Evolutionary conservation across 1,140 invertebrate genomes (phyloP), one percentile per base, ranked within the genome.

Genomic region (Pygmarrhopalites habei): DNA sequence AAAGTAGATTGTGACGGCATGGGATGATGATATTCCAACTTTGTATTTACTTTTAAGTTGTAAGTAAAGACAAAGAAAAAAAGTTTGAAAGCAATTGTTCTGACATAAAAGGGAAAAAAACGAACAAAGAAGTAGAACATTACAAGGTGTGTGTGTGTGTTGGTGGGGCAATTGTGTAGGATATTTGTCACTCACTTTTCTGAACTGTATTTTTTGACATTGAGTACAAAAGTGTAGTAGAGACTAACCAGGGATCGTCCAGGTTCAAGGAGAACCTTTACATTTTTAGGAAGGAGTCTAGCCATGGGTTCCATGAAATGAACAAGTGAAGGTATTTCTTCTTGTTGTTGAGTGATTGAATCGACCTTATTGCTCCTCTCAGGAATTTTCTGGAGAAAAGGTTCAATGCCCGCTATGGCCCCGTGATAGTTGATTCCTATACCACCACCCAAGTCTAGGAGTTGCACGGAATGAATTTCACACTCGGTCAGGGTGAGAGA

Each of bases 361-460:
- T 15, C 61, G 64, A 46, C 26, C 19, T 39, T 49, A 46, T 15
- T 32, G 29, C 19, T 60, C 39, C 15, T 52, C 25, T 39, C 44
- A 10, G 32, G 28, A 23, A 41, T 32, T 10, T 14, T 15, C 41
- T 25, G 7, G 21, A 49, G 44, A 21, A 56, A 55, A 51, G 72
- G 67, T 52, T 49, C n/a, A 52, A 64, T 41, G 39, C 66, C 55
- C 7, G 61, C 58, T 4, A 58, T 21, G 3, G 30, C 23, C 26
- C 51, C n/a, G 56, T 66, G 26, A 43, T 78, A 77, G 58, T 73
- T 67, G 15, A 77, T 75, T 10, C 72, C 76, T 23, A 79, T 68
- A 17, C 77, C 77, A 21, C 78, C 77, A 2, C 78, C 78, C 28
- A 79, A 66, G 67, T 79, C 75, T 5, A 78, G 32, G 10, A 63